These are phyloP conservation scores for Onthophagus sagittarius DNA, from an alignment of 2,888 invertebrate species.

Conservation along the genomic window DNA sequence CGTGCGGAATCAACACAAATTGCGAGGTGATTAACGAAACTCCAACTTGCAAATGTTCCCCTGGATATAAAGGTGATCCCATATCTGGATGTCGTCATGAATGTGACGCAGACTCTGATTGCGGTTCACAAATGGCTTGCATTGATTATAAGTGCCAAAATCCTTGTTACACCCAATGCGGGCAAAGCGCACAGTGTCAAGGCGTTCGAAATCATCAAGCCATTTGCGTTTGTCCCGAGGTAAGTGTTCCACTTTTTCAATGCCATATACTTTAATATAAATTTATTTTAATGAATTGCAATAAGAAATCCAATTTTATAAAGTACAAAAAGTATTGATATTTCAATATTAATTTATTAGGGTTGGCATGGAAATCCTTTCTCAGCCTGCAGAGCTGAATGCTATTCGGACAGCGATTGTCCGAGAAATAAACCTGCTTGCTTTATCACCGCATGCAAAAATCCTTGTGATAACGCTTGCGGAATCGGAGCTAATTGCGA, in stretches of 20 bases:
- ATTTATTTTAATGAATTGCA: not conserved
- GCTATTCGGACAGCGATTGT: constrained; percentile 75
- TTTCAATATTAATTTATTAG: constrained; percentile 44
- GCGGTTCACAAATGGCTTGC: constrained; percentile 67
- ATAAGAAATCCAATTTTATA: not conserved
- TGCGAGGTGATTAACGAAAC: constrained; percentile 74
- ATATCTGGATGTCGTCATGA: constrained; percentile 76
- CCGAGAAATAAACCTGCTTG: constrained; percentile 75
- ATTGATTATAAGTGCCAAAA: constrained; percentile 71
- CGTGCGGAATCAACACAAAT: constrained; percentile 76
- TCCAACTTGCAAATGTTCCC: constrained; percentile 74
- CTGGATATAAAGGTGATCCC: constrained; percentile 74
- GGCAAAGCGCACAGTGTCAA: constrained; percentile 73
- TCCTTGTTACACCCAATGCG: constrained; percentile 71
- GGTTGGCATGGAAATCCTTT: constrained; percentile 77
- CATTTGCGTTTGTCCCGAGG: constrained; percentile 75
- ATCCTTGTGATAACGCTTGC: constrained; percentile 80
- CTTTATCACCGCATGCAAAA: constrained; percentile 74
- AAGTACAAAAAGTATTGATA: too few species aligned
- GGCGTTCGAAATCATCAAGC: constrained; percentile 71
- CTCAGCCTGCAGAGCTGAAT: constrained; percentile 74
- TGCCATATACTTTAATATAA: not conserved
- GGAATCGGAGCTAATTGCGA: constrained; percentile 77
- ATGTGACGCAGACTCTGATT: constrained; percentile 75
- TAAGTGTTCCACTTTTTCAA: constrained; percentile 40